Evolutionary conservation across 2,797 vertebrate genomes (phyloP).

Genomic region (Smutsia gigantea): DNA sequence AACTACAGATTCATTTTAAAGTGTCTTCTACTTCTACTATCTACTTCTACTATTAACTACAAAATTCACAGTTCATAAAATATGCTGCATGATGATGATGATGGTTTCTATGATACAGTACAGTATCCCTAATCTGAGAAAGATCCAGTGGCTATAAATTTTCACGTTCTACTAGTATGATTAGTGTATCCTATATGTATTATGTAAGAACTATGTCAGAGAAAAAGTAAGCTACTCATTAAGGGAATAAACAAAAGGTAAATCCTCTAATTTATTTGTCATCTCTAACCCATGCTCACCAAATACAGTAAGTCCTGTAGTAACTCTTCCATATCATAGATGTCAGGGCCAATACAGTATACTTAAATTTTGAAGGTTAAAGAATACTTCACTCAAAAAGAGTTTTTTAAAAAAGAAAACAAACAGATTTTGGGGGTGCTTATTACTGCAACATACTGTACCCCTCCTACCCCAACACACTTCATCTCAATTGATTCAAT

Average conservation of each 20-base stretch:
- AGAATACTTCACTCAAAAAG: neutral
- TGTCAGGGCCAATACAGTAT: neutral
- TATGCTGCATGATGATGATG: neutral
- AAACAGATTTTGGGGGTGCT: neutral
- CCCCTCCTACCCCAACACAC: no score
- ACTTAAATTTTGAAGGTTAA: conserved; percentile 6
- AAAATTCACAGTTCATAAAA: neutral
- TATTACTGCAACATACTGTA: neutral
- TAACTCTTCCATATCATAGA: neutral
- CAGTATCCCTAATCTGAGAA: neutral
- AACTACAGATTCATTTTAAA: neutral
- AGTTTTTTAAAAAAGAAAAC: neutral
- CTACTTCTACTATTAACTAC: neutral
- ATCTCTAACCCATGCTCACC: neutral
- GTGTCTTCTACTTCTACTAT: neutral
- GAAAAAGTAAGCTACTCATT: neutral
- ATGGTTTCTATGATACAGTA: neutral
- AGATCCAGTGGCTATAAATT: neutral
- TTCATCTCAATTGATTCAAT: neutral
- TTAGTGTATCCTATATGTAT: neutral
- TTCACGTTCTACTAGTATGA: neutral
- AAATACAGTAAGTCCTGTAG: neutral
- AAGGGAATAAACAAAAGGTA: conserved; percentile 13
- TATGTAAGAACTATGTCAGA: neutral
- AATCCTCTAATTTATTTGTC: neutral